Evolutionary conservation across 2,888 invertebrate species (phyloP).

Genomic region (Synanthedon andrenaeformis): DNA sequence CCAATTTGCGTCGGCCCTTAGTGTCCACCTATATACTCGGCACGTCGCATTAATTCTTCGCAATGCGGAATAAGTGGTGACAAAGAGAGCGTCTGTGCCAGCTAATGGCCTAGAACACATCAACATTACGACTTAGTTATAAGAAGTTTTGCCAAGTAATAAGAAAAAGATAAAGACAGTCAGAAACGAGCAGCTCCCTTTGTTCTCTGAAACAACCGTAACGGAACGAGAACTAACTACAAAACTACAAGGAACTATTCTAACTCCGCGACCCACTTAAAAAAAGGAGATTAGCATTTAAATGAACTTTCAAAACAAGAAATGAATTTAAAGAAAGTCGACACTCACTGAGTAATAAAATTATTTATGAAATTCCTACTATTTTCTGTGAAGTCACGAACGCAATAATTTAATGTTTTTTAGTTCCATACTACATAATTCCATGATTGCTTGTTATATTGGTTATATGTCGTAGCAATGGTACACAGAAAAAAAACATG

Average conservation of each 20-base stretch:
- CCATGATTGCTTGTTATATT: too few relatives aligned
- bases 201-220: constrained; percentile 5
- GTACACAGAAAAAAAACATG: too few relatives aligned
- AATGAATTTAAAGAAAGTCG: constrained; percentile 18
- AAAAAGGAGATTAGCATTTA: constrained; percentile 27
- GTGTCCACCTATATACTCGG: constrained; percentile 30
- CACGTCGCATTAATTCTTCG: constrained; percentile 48
- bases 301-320: constrained; percentile 16
- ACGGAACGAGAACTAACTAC: constrained; percentile 3
- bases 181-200: constrained; percentile 6
- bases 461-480: too few relatives aligned
- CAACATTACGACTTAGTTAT: constrained; percentile 24
- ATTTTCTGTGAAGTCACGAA: constrained; percentile 6
- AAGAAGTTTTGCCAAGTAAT: constrained; percentile 22
- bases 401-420: constrained; percentile 1
- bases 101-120: constrained; percentile 44
- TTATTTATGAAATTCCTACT: not conserved
- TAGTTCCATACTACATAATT: too few relatives aligned
- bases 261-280: constrained; percentile 6
- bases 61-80: constrained; percentile 49
- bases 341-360: constrained; percentile 6
- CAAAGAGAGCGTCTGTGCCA: constrained; percentile 40
- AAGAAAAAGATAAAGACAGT: constrained; percentile 14
- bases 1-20: too few relatives aligned
- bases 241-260: constrained; percentile 1